A percentile compares a stretch with the other conserved stretches of the same genome.
Conservation (phyloP, 2,113 vertebrate genomes). For the Vulpes lagopus region DNA sequence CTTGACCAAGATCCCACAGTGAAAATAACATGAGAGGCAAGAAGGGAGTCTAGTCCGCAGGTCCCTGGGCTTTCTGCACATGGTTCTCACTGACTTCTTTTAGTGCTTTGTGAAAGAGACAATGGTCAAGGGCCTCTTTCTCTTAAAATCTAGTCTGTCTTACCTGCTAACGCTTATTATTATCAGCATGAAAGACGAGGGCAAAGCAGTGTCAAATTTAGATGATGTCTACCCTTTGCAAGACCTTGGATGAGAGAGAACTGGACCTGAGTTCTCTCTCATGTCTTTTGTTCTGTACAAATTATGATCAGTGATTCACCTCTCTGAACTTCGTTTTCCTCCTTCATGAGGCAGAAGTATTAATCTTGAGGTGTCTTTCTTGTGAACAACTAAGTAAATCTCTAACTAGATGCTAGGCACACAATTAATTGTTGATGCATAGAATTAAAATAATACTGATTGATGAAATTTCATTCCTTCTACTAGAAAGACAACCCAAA, state of each 20-base stretch:
- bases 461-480: neutral
- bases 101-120: neutral
- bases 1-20: neutral
- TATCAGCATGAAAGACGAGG: neutral
- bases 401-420: neutral
- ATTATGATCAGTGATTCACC: neutral
- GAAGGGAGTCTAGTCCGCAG: too few species aligned
- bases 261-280: neutral
- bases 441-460: neutral
- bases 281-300: neutral
- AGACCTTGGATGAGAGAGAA: neutral
- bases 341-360: neutral
- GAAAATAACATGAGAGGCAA: neutral
- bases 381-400: neutral
- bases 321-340: neutral
- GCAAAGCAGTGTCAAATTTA: neutral
- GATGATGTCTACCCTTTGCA: neutral
- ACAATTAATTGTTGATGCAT: neutral
- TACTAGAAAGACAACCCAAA: neutral
- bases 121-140: neutral
- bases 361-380: neutral
- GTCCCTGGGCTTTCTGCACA: neutral
- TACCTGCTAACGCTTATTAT: neutral
- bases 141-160: neutral
- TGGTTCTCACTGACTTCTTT: rapidly evolving